Conservation (phyloP, 2,888 invertebrate genomes). For the Parnassius glacialis region DNA sequence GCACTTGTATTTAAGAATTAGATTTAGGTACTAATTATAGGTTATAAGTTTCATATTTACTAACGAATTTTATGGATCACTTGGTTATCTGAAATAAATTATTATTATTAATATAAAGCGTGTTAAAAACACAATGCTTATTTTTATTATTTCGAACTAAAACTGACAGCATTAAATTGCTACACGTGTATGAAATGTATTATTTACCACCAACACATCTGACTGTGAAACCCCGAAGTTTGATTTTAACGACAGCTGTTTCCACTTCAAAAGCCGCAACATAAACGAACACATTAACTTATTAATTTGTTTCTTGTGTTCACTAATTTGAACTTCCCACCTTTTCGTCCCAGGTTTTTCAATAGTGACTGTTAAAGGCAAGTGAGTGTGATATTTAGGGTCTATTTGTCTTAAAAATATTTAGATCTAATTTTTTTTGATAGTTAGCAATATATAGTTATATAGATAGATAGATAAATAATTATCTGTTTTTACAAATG, state of each 20-base stretch:
- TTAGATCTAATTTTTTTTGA: no score
- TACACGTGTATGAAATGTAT: not conserved
- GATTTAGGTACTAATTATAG: no score
- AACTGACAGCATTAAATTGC: conserved; percentile 2
- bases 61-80: no score
- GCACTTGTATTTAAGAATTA: no score
- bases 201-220: conserved; percentile 5
- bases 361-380: conserved; percentile 1
- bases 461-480: no score
- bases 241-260: conserved; percentile 51
- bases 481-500: conserved; percentile 35
- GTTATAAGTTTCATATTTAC: no score
- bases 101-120: no score
- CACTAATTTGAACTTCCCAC: conserved; percentile 71
- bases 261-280: conserved; percentile 55
- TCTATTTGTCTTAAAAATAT: not conserved
- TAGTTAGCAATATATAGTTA: no score
- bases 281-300: conserved; percentile 40
- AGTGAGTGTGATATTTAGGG: not conserved
- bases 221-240: conserved; percentile 12
- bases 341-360: conserved; percentile 42
- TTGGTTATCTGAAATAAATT: no score
- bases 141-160: no score
- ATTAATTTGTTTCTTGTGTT: conserved; percentile 76
- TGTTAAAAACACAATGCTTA: no score